A percentile compares a stretch with the other conserved stretches of the same genome.
These are phyloP conservation scores for Chirona hameri DNA, from an alignment of 2,888 invertebrate species.

Conservation along the genomic window DNA sequence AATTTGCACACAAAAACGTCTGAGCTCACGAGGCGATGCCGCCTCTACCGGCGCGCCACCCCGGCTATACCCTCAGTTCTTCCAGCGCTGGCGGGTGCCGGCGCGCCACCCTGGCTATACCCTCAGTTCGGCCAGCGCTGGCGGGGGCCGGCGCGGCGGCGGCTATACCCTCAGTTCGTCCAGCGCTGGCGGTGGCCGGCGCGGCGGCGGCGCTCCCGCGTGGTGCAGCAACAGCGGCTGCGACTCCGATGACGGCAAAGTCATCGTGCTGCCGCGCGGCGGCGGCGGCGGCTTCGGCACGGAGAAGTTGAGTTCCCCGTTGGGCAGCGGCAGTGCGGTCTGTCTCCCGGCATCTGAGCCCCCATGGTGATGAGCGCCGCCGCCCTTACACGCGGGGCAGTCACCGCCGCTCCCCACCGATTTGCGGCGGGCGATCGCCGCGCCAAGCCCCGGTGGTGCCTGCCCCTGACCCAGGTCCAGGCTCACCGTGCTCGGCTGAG, in stretches of 20 bases:
- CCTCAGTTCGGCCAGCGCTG: background rate
- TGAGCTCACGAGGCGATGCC: background rate
- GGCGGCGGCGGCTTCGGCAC: constrained; percentile 27
- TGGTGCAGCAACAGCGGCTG: constrained; percentile 25
- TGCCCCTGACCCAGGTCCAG: background rate
- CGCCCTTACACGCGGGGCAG: background rate
- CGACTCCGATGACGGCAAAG: background rate
- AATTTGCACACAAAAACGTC: background rate
- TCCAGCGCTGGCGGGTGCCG: background rate
- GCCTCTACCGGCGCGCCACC: background rate
- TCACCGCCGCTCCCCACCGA: background rate
- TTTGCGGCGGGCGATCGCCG: background rate
- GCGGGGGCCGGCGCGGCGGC: background rate
- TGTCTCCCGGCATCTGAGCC: background rate
- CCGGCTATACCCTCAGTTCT: constrained; percentile 6
- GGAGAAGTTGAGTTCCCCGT: background rate
- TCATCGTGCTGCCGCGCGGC: background rate
- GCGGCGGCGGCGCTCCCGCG: background rate
- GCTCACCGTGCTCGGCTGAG: constrained; percentile 12
- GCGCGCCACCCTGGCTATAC: background rate
- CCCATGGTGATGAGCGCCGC: background rate
- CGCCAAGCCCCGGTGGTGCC: background rate
- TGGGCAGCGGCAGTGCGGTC: constrained; percentile 1
- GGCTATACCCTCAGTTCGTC: constrained; percentile 7
- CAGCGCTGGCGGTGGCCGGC: background rate